Percentiles rank a stretch among this genome's conserved stretches.
Conservation (phyloP, 2,113 vertebrate species). For the Micronycteris hirsuta region DNA sequence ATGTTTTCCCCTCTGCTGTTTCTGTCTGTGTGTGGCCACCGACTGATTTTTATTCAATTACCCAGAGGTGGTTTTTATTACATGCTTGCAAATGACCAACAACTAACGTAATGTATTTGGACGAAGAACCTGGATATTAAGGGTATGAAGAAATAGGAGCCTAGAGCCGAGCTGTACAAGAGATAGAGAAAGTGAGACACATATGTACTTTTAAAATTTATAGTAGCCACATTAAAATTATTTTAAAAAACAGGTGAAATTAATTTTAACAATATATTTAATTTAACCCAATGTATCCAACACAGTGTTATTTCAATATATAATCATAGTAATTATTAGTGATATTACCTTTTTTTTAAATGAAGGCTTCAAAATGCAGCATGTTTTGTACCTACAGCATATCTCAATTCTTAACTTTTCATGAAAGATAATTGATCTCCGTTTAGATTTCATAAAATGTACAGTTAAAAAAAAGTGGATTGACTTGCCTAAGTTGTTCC, state of each 20-base stretch:
- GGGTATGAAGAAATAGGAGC: not conserved
- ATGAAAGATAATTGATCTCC: not conserved
- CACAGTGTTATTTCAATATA: not conserved
- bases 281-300: not conserved
- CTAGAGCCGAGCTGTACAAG: not conserved
- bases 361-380: not conserved
- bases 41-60: not conserved
- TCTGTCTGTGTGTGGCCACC: not conserved
- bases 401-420: not conserved
- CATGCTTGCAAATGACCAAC: not conserved
- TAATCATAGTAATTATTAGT: not conserved
- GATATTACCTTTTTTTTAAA: not conserved
- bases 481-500: not conserved
- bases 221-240: not conserved
- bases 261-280: not conserved
- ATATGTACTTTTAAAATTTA: not conserved
- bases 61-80: not conserved
- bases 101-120: not conserved
- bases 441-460: not conserved
- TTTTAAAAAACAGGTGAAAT: not conserved
- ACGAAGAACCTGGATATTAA: not conserved
- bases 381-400: not conserved
- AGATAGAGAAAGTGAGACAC: not conserved
- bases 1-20: not conserved
- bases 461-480: not conserved